A percentile compares a stretch with the other conserved stretches of the same genome.
phyloP scores from a whole-genome alignment of 2,888 invertebrate species.

The Blastobasis adustella region DNA sequence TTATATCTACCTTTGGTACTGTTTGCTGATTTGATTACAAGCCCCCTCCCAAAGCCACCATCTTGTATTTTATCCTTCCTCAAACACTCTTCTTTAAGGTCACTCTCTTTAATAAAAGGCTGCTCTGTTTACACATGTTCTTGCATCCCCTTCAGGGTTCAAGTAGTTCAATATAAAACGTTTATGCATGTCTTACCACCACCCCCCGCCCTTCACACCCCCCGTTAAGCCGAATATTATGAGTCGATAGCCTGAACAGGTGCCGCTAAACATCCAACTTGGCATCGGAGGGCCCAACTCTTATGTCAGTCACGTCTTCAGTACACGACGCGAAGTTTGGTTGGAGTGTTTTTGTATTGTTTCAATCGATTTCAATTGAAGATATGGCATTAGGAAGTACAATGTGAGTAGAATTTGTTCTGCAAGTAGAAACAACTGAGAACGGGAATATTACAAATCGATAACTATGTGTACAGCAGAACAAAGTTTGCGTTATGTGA shows the following conservation, averaged over 20 bases:
- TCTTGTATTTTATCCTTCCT: no score
- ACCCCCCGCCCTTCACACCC: conserved; percentile 21
- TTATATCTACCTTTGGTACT: no score
- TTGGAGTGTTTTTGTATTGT: conserved; percentile 2
- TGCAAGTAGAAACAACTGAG: no score
- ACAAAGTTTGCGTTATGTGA: no score
- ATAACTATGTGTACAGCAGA: no score
- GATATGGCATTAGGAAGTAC: not conserved
- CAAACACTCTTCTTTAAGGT: no score
- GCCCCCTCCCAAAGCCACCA: no score
- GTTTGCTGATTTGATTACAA: no score
- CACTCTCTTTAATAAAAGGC: not conserved
- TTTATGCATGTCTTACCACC: conserved; percentile 20
- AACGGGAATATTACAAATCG: no score
- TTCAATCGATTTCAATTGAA: conserved; percentile 21
- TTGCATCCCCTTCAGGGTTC: conserved; percentile 20
- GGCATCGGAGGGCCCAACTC: conserved; percentile 10
- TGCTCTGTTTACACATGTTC: conserved; percentile 22
- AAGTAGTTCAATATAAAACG: conserved; percentile 34
- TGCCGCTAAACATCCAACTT: conserved; percentile 67
- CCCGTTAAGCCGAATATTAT: conserved; percentile 75
- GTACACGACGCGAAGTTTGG: conserved; percentile 19
- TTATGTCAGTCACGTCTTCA: conserved; percentile 40
- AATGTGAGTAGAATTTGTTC: no score
- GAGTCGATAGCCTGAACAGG: conserved; percentile 65